These are phyloP conservation scores for Meleagris gallopavo DNA, from an alignment of 2,113 vertebrate species.

Conservation along the genomic window DNA sequence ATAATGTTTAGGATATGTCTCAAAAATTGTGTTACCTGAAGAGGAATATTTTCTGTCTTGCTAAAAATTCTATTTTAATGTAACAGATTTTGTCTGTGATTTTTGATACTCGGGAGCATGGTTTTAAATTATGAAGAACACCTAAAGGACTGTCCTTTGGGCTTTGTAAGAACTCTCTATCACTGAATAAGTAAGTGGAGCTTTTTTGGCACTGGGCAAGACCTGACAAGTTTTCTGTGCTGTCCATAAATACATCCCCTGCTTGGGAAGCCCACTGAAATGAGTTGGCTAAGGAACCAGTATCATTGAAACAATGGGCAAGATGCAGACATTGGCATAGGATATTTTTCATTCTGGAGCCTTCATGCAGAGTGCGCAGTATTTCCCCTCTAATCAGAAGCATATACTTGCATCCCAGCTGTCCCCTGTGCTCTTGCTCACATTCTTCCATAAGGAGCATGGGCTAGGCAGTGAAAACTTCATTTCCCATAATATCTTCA, in stretches of 20 bases:
- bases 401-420: conserved; percentile 46
- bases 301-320: neutral
- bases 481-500: conserved; percentile 56
- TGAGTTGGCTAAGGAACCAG: neutral
- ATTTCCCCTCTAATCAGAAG: conserved; percentile 47
- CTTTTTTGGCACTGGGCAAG: neutral
- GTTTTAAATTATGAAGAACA: neutral
- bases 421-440: conserved; percentile 20
- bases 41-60: neutral
- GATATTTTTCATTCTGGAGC: conserved; percentile 21
- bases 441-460: neutral
- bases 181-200: neutral
- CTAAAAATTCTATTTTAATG: neutral
- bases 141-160: neutral
- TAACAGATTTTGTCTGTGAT: neutral
- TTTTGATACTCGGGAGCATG: neutral
- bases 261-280: neutral
- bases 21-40: neutral
- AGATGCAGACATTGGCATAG: neutral
- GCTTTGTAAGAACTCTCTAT: neutral
- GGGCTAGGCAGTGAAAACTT: conserved; percentile 55
- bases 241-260: neutral
- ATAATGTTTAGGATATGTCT: neutral
- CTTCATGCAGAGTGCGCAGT: neutral
- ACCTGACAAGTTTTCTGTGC: neutral